Conservation (phyloP, 2,888 invertebrate species). For the Acronicta alni region DNA sequence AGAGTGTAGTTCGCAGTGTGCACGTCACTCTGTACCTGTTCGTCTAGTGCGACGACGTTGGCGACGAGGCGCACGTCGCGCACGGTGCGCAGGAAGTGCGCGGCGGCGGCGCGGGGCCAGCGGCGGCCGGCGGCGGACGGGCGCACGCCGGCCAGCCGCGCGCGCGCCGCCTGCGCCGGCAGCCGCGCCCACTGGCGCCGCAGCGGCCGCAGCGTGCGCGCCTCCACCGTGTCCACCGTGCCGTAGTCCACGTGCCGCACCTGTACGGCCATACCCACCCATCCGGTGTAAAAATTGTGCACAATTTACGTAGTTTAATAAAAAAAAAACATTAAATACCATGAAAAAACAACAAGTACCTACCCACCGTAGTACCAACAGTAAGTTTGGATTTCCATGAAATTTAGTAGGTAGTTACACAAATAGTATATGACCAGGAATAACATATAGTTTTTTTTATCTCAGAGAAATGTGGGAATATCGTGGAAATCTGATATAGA, state of each 20-base stretch:
- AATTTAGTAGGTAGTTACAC: too few species aligned
- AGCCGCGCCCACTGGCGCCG: constrained; percentile 73
- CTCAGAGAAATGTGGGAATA: too few species aligned
- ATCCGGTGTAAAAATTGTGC: too few species aligned
- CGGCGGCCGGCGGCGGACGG: constrained; percentile 77
- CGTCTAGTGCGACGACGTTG: constrained; percentile 59
- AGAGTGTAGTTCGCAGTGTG: too few species aligned
- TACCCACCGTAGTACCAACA: too few species aligned
- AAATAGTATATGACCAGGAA: too few species aligned
- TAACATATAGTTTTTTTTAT: too few species aligned
- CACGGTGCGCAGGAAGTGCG: constrained; percentile 77
- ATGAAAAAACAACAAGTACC: too few species aligned
- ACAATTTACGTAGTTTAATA: too few species aligned
- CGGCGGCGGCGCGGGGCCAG: constrained; percentile 82
- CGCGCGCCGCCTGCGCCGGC: constrained; percentile 86
- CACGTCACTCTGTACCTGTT: constrained; percentile 3
- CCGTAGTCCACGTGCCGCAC: constrained; percentile 90
- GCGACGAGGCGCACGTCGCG: constrained; percentile 75
- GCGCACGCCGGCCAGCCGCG: constrained; percentile 82
- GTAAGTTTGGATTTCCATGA: too few species aligned
- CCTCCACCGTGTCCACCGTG: constrained; percentile 75
- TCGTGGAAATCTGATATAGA: too few species aligned
- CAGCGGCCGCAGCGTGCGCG: constrained; percentile 71
- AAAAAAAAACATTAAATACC: too few species aligned
- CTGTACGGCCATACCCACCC: constrained; percentile 60